A percentile compares a stretch with the other conserved stretches of the same genome.
Conservation (phyloP, 2,888 invertebrate genomes). For the Parnassius smintheus region DNA sequence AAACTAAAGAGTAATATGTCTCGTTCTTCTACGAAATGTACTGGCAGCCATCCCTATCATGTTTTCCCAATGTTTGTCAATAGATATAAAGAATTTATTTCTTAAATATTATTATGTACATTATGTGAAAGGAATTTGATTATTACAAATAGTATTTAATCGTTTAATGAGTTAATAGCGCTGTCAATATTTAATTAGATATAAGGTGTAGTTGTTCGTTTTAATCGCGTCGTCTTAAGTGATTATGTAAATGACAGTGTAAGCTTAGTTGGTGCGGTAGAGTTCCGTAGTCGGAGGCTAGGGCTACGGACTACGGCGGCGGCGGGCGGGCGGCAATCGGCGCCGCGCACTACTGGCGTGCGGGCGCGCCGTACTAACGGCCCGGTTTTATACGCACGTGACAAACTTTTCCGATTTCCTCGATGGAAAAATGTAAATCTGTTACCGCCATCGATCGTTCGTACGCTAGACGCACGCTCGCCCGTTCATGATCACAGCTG, state of each 20-base stretch:
- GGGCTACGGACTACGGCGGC: constrained; percentile 52
- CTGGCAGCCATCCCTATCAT: constrained; percentile 43
- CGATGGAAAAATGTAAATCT: constrained; percentile 77
- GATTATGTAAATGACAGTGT: constrained; percentile 52
- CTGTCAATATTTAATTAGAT: not conserved
- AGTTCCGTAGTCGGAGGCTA: constrained; percentile 34
- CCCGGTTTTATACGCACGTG: constrained; percentile 64
- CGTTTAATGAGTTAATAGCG: not conserved
- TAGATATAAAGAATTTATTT: constrained; percentile 22
- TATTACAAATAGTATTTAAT: not conserved
- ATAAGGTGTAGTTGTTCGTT: constrained; percentile 13
- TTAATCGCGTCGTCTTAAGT: constrained; percentile 47
- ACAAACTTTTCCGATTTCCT: constrained; percentile 79
- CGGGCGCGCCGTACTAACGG: constrained; percentile 74
- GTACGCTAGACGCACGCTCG: constrained; percentile 65
- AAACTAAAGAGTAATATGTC: constrained; percentile 38
- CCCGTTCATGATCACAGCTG: constrained; percentile 69
- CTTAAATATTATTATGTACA: constrained; percentile 7
- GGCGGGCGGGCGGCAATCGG: constrained; percentile 76
- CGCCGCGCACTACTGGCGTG: constrained; percentile 76
- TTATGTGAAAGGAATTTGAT: not conserved
- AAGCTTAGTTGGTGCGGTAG: constrained; percentile 41
- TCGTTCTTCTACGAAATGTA: constrained; percentile 35
- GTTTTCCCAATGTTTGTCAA: constrained; percentile 45
- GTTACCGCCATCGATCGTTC: constrained; percentile 77